A percentile compares a stretch with the other conserved stretches of the same genome.
phyloP scores from a whole-genome alignment of 2,888 invertebrate genomes.

The Drosophila niveifrons region DNA sequence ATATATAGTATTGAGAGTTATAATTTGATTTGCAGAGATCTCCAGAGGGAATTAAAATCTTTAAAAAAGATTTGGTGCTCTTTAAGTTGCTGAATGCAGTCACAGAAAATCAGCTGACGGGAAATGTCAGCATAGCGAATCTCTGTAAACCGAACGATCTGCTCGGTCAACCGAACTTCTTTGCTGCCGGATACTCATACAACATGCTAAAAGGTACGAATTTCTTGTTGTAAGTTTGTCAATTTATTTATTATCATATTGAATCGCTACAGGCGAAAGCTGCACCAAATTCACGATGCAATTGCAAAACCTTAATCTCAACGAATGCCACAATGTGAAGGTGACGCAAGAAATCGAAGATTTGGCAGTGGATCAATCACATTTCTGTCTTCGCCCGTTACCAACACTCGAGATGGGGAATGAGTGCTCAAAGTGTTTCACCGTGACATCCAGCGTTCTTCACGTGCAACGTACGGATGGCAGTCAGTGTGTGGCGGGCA shows the following conservation, averaged over 20 bases:
- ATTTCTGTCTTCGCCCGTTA: not conserved
- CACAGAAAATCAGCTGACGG: too few relatives aligned
- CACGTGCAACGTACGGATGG: conserved; percentile 5
- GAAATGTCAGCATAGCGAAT: not conserved
- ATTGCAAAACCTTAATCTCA: not conserved
- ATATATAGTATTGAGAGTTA: not conserved
- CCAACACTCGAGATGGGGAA: not conserved
- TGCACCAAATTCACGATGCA: conserved; percentile 2
- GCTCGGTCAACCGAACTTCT: not conserved
- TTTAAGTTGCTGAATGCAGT: too few relatives aligned
- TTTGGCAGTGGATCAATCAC: not conserved
- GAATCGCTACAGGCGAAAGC: not conserved
- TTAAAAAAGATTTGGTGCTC: conserved; percentile 4
- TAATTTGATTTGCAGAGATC: not conserved
- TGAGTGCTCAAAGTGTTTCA: not conserved
- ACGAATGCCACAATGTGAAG: not conserved
- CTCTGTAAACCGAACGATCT: not conserved
- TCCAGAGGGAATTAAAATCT: not conserved
- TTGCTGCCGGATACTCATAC: not conserved
- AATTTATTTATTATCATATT: too few relatives aligned
- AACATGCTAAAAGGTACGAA: not conserved
- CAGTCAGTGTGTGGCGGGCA: conserved; percentile 13
- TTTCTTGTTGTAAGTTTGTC: too few relatives aligned
- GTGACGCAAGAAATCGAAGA: not conserved
- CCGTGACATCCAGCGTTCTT: conserved; percentile 15